Evolutionary conservation across 2,888 invertebrate species (phyloP).

Genomic region (Cylindroiulus punctatus): DNA sequence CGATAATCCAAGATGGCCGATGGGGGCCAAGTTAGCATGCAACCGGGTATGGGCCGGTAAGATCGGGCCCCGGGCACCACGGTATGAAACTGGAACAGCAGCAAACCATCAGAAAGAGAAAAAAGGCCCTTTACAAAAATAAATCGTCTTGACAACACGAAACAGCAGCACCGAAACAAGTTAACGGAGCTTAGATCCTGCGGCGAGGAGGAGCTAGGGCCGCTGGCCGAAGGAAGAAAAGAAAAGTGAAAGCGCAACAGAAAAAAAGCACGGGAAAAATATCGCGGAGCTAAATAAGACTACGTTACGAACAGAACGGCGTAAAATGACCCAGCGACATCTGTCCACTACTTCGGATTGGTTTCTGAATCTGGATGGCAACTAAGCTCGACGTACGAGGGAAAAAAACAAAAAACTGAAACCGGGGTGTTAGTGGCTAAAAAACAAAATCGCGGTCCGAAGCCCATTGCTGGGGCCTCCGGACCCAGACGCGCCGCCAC

Average conservation of each 20-base stretch:
- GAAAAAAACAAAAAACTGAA: neutral
- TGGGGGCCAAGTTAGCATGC: neutral
- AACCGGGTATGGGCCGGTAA: neutral
- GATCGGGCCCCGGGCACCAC: neutral
- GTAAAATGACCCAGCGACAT: no score
- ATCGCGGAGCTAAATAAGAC: neutral
- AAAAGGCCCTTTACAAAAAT: neutral
- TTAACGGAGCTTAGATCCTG: neutral
- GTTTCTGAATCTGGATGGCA: slow-evolving; percentile 9
- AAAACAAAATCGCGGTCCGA: no score
- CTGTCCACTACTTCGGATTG: slow-evolving; percentile 42
- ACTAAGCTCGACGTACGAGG: neutral
- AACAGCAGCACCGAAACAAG: neutral
- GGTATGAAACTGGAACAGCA: neutral
- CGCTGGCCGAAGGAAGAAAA: neutral
- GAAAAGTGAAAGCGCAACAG: neutral
- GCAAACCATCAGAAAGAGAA: neutral
- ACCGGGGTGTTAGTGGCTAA: neutral
- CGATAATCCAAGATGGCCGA: neutral
- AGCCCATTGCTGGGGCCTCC: no score
- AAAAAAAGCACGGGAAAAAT: neutral
- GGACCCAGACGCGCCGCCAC: no score
- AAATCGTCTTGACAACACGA: neutral
- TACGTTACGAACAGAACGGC: neutral
- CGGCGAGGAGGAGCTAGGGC: neutral